Base-by-base conservation (phyloP, 2,113 vertebrate genomes). In the Mirounga angustirostris region DNA sequence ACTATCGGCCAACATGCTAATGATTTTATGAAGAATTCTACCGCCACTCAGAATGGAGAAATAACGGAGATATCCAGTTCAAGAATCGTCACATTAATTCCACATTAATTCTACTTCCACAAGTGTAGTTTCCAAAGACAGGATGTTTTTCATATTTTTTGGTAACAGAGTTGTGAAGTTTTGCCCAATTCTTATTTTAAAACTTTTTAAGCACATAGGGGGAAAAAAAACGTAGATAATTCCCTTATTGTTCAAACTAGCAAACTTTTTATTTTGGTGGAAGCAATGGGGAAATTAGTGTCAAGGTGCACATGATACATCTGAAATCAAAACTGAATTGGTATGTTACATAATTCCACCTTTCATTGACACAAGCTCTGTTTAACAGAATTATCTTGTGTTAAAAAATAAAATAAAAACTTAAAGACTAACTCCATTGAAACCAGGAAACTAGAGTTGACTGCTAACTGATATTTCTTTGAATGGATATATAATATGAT, bases 221-320 rank as follows among this genome's bases (percentile, higher is more conserved):
- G 5, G 22, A 3, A 43, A 24, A 16, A 87, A 89, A 5, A 13
- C 69, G 81, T 43, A 79, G 18, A 19, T 76, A 36, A 81, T 79
- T 91, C 78, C 24, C 73, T 93, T 43, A 50, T 46, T 79, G 21
- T 54, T 97, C 33, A 52, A 19, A 30, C 56, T 33, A 59, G n/a
- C 71, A 13, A 93, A 93, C 33, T 61, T 92, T 95, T 76, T 76
- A 63, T 84, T 96, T 93, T 65, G 26, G 54, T 40, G 93, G 91
- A 96, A 91, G 43, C 40, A 12, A 90, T 74, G 40, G 93, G 52
- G 21, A 86, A 87, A 86, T 96, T 56, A 87, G 36, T 78, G 59
- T 91, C 78, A 80, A 82, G 28, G 52, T 2, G 1, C 3, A 43
- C 59, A 46, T 7, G 43, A 85, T 28, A 74, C 1, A 54, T 69